A percentile compares a stretch with the other conserved stretches of the same genome.
Conservation (phyloP, 2,888 invertebrate genomes). For the Eumacrocentrus americanus region DNA sequence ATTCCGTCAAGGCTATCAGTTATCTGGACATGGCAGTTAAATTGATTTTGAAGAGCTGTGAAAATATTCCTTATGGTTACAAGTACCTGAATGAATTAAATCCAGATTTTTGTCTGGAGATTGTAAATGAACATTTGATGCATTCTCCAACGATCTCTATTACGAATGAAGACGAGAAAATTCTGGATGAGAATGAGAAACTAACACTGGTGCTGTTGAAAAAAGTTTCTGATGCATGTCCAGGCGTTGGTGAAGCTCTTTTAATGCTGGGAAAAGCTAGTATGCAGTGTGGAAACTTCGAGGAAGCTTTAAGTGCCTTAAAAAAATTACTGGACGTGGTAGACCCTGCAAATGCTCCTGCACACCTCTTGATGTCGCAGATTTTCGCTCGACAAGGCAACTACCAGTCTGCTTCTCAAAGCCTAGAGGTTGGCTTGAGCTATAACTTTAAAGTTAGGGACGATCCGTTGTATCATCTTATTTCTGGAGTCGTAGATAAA, state of each 20-base stretch:
- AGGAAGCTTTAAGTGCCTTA: constrained; percentile 73
- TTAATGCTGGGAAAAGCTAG: constrained; percentile 80
- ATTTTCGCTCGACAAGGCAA: constrained; percentile 76
- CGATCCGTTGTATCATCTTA: constrained; percentile 87
- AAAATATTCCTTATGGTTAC: constrained; percentile 73
- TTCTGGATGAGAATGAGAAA: constrained; percentile 19
- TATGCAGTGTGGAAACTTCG: constrained; percentile 79
- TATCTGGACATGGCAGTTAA: constrained; percentile 69
- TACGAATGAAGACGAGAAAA: constrained; percentile 1
- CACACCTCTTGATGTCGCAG: constrained; percentile 85
- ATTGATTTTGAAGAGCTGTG: constrained; percentile 65
- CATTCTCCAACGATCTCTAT: constrained; percentile 62
- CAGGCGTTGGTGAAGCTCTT: constrained; percentile 74
- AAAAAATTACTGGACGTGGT: constrained; percentile 75
- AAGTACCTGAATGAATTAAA: constrained; percentile 78
- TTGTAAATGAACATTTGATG: constrained; percentile 77
- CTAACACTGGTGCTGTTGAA: constrained; percentile 63
- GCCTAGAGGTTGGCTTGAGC: constrained; percentile 87
- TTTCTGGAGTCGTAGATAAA: constrained; percentile 83
- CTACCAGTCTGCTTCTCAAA: constrained; percentile 81
- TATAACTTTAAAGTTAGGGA: constrained; percentile 92
- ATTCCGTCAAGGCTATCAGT: constrained; percentile 65
- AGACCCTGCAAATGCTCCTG: constrained; percentile 82
- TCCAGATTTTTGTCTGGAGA: constrained; percentile 83
- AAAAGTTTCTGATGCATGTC: constrained; percentile 77